Evolutionary conservation across 2,797 vertebrate species (phyloP), one percentile per base, ranked within the genome.

Genomic region (Octomys mimax): DNA sequence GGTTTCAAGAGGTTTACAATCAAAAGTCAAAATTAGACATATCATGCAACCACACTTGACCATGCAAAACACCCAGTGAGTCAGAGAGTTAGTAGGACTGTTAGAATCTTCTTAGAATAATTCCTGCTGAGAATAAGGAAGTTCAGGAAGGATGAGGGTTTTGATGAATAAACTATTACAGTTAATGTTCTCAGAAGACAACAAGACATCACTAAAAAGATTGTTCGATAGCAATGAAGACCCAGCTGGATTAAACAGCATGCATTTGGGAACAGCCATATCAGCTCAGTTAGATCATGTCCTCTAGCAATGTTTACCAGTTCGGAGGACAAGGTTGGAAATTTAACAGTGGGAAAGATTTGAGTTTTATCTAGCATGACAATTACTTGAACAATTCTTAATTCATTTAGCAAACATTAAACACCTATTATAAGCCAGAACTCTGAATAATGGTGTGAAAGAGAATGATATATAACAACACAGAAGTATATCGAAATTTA

Each of bases 181-280:
- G 68, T 52, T 64, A 93, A 24, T 89, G 66, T 59, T 80, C 88
- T 85, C 62, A 33, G 75, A 95, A 86, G 70, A 36, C 61, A 91
- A 82, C 16, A 71, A 89, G 75, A 93, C 66, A n/a, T 81, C 54
- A 21, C 89, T 80, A 57, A 49, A 95, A 81, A 57, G 66, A 86
- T 46, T 31, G 22, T 71, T 88, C 52, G 42, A 11, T 16, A 64
- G 46, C 84, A 95, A 36, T 89, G 36, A 86, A 28, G 39, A 49
- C 84, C 81, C 84, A 96, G 85, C 62, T 86, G 46, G 93, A 59
- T 85, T 95, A 78, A 93, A 89, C n/a, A 81, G 75, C 57, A 18
- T 4, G 31, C 42, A 71, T 73, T 71, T 95, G 46, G 49, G 71
- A 89, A 39, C 14, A 8, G 49, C 42, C 16, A 7, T 22, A 71